Percentiles rank a stretch among this genome's conserved stretches.
phyloP scores from a whole-genome alignment of 1,140 invertebrate species.

The Hylaeus anthracinus region DNA sequence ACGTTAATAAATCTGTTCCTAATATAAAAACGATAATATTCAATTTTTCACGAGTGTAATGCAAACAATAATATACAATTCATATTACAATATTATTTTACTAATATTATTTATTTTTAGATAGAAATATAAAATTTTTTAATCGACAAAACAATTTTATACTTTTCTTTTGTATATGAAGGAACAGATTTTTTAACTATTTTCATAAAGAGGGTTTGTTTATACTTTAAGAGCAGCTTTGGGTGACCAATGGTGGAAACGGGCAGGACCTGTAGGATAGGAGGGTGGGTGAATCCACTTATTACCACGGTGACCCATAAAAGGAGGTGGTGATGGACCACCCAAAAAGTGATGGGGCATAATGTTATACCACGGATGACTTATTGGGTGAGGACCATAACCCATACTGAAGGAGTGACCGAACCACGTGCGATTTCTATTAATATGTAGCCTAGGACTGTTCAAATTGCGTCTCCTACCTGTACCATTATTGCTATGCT shows the following conservation, averaged over 20 bases:
- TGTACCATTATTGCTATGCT: conserved; percentile 66
- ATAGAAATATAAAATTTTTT: conserved; percentile 41
- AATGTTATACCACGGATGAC: conserved; percentile 76
- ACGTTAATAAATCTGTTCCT: conserved; percentile 59
- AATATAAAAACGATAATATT: conserved; percentile 51
- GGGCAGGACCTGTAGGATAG: conserved; percentile 72
- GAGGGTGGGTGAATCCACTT: conserved; percentile 75
- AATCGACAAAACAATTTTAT: conserved; percentile 46
- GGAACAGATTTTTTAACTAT: conserved; percentile 68
- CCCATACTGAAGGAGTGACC: conserved; percentile 74
- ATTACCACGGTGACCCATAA: conserved; percentile 71
- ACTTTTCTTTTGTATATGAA: conserved; percentile 43
- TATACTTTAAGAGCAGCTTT: conserved; percentile 79
- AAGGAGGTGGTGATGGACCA: conserved; percentile 74
- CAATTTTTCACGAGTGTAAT: conserved; percentile 32
- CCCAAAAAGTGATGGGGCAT: conserved; percentile 75
- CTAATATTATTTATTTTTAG: background rate
- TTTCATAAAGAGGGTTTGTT: conserved; percentile 54
- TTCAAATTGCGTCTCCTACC: conserved; percentile 75
- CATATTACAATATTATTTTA: conserved; percentile 10
- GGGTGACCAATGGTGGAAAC: conserved; percentile 77
- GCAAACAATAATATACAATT: conserved; percentile 27
- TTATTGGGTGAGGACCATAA: conserved; percentile 74
- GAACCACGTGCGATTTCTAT: conserved; percentile 76
- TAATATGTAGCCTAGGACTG: conserved; percentile 71